Base-by-base conservation (phyloP, 2,888 invertebrate genomes). In the Clostera curtula region DNA sequence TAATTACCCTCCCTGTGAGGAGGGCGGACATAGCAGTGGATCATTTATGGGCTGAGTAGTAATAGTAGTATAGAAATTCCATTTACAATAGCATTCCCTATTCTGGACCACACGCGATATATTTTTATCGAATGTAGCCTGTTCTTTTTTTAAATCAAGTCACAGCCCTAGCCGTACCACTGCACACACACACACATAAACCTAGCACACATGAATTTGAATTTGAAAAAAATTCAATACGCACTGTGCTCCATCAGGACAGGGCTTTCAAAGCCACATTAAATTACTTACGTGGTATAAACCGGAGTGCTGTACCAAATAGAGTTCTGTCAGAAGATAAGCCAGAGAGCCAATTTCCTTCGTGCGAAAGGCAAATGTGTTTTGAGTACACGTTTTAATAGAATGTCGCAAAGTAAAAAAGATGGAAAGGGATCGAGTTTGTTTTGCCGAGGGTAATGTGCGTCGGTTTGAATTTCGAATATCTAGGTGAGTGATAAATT, bases 331-430 rank as follows among this genome's bases (percentile, higher is more conserved):
- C 20, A 26, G 20, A 37, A 60, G 61, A 64, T 64, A 66, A 66
- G 57, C 56, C 44, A 43, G 34, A 36, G 55, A 65, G 56, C 55
- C 66, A 66, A 66, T 66, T 67, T 66, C 58, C 59, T 55, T 42
- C 25, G 36, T 48, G 55, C 49, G 56, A 51, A 58, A 56, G 56
- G 60, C 57, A 62, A 65, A 65, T 67, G 60, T 61, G 60, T 64
- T 59, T 55, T 39, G 61, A 60, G 52, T 54, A 58, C 51, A 47
- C 45, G 42, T 49, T 60, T n/a, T 62, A 64, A 66, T 66, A 64
- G 55, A 58, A 66, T 63, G 55, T 56, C 55, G 45, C 44, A 43
- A 50, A 52, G 45, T 49, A 46, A 52, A 54, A 49, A 50, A 56
- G 44, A 40, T 42, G 47, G 43, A 36, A 38, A 31, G 27, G 39